Conservation (phyloP, 2,888 invertebrate species). For the Ophion slaviceki region DNA sequence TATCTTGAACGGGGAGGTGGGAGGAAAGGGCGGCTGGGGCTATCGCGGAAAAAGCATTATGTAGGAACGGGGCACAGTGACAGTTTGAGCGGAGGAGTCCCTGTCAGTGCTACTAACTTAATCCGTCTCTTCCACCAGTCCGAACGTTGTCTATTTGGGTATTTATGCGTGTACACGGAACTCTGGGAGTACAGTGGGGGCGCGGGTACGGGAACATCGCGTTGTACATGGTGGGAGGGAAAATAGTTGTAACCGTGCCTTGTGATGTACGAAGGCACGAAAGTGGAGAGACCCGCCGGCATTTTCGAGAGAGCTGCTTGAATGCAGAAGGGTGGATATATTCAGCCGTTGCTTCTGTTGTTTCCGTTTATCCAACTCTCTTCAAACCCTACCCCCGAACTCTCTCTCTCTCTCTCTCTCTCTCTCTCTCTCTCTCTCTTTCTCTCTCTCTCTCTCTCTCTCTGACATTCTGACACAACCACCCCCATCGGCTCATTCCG, state of each 20-base stretch:
- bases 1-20: not conserved
- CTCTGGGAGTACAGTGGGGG: not conserved
- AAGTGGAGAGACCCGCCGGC: slow-evolving; percentile 31
- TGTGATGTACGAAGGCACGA: slow-evolving; percentile 9
- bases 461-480: slow-evolving; percentile 3
- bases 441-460: not conserved
- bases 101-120: slow-evolving; percentile 51
- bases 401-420: not conserved
- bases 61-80: not conserved
- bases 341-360: slow-evolving; percentile 20
- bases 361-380: slow-evolving; percentile 23
- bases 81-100: slow-evolving; percentile 37
- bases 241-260: slow-evolving; percentile 28
- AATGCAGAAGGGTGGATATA: slow-evolving; percentile 2
- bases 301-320: slow-evolving; percentile 36
- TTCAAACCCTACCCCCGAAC: not conserved
- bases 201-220: not conserved
- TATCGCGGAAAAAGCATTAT: not conserved
- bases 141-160: slow-evolving; percentile 32
- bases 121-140: slow-evolving; percentile 43
- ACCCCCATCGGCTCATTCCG: slow-evolving; percentile 10
- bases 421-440: not conserved
- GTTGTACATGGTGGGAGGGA: slow-evolving; percentile 9
- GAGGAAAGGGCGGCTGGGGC: not conserved
- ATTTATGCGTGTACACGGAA: not conserved